phyloP scores from a whole-genome alignment of 2,113 vertebrate species.

The Melanerpes aurifrons region DNA sequence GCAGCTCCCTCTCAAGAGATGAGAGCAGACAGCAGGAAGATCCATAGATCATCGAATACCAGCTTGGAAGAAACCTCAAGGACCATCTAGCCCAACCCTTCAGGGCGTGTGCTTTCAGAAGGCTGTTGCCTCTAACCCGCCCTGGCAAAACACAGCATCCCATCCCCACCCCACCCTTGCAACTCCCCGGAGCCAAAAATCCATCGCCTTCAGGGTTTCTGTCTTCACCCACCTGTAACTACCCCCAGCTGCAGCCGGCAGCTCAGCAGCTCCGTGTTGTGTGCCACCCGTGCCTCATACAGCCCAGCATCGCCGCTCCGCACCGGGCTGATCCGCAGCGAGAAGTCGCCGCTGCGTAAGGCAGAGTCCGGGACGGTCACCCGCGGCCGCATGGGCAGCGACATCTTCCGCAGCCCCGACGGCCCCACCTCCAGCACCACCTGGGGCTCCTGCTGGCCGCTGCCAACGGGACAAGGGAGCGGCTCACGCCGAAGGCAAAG shows the following conservation, averaged over 20 bases:
- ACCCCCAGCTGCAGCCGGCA: conserved; percentile 56
- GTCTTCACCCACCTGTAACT: conserved; percentile 55
- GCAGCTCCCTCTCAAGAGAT: background rate
- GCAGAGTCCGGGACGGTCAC: background rate
- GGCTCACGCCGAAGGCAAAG: rapidly evolving
- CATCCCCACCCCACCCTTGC: background rate
- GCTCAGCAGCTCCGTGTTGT: background rate
- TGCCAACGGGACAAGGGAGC: background rate
- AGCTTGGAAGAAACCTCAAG: too few relatives aligned
- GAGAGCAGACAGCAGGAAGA: background rate
- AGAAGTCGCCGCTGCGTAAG: conserved; percentile 31
- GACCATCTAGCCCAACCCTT: too few relatives aligned
- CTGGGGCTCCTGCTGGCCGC: background rate
- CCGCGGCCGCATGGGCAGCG: conserved; percentile 24
- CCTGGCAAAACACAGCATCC: background rate
- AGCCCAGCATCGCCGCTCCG: background rate
- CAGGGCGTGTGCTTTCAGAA: rapidly evolving
- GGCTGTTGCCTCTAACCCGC: background rate
- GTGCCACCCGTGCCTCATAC: conserved; percentile 1
- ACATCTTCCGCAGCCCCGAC: conserved; percentile 25
- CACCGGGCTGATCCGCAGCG: conserved; percentile 24
- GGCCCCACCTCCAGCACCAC: conserved; percentile 39
- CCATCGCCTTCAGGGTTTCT: background rate
- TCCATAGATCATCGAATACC: too few relatives aligned
- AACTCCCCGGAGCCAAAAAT: rapidly evolving